Conservation (phyloP, 2,888 invertebrate genomes). For the Noctua fimbriata region DNA sequence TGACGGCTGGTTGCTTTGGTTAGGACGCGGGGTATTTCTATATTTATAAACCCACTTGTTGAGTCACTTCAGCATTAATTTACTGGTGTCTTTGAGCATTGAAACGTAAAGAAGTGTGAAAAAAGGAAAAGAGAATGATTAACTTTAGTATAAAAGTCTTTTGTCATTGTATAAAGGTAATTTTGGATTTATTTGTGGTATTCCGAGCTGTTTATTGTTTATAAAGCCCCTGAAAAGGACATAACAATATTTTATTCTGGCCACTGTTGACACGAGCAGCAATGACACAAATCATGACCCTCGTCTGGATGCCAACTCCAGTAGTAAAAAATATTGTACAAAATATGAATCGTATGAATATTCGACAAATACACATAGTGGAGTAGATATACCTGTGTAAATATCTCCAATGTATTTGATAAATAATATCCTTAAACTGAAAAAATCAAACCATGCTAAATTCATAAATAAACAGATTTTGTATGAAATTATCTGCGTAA, state of each 20-base stretch:
- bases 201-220: not conserved
- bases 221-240: not conserved
- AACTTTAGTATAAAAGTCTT: not conserved
- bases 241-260: slow-evolving; percentile 17
- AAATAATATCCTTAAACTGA: not conserved
- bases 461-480: not conserved
- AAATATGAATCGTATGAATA: slow-evolving; percentile 5
- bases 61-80: not conserved
- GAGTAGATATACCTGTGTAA: not conserved
- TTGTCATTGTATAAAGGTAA: not conserved
- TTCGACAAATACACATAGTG: not conserved
- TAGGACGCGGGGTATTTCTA: not conserved
- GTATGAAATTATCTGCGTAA: not conserved
- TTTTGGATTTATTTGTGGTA: not conserved
- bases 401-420: not conserved
- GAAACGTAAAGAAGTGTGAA: not conserved
- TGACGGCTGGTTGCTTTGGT: not conserved
- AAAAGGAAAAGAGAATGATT: no score
- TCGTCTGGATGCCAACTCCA: not conserved
- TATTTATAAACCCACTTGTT: slow-evolving; percentile 26
- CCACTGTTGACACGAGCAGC: slow-evolving; percentile 1
- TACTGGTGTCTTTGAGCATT: not conserved
- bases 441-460: not conserved
- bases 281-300: slow-evolving; percentile 7
- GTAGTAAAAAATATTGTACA: not conserved